Percentiles rank a stretch among this genome's conserved stretches.
Conservation (phyloP, 92 coral and sea anemone species). For the Epizoanthus fatuus region DNA sequence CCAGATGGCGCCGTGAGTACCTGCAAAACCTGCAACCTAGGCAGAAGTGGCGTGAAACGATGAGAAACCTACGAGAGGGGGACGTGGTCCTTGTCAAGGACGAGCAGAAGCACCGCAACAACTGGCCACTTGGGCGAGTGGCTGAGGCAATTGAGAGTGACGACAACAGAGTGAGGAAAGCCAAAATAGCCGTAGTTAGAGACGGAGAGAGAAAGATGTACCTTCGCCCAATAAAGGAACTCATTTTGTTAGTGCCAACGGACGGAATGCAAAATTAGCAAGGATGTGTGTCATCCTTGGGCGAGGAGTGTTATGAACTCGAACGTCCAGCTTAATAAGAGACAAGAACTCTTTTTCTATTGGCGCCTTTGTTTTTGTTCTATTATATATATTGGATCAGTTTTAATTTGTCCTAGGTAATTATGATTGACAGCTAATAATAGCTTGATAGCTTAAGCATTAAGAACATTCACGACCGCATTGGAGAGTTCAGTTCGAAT, state of each 20-base stretch:
- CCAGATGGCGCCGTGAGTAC: slow-evolving; percentile 49
- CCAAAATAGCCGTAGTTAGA: slow-evolving; percentile 19
- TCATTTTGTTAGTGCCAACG: slow-evolving; percentile 8
- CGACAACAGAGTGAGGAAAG: slow-evolving; percentile 57
- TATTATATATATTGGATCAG: no score
- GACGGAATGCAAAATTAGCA: slow-evolving; percentile 4
- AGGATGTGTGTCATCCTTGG: slow-evolving; percentile 42
- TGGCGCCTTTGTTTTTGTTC: no score
- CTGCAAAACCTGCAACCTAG: slow-evolving; percentile 53
- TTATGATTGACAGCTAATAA: no score
- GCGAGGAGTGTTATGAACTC: slow-evolving; percentile 44
- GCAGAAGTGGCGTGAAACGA: slow-evolving; percentile 21
- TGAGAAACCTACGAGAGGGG: slow-evolving; percentile 38
- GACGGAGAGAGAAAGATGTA: slow-evolving; percentile 26
- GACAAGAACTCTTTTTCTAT: no score
- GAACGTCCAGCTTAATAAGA: no score
- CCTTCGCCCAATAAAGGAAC: slow-evolving; percentile 52
- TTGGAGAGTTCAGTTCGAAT: no score
- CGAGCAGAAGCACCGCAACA: slow-evolving; percentile 39
- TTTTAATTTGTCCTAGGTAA: no score
- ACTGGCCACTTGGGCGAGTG: slow-evolving; percentile 64
- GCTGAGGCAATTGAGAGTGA: slow-evolving; percentile 45
- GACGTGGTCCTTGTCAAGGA: slow-evolving; percentile 60
- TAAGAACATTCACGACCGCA: no score
- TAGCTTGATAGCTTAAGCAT: no score